Conservation (phyloP, 2,888 invertebrate genomes). For the Synergus umbraculus region DNA sequence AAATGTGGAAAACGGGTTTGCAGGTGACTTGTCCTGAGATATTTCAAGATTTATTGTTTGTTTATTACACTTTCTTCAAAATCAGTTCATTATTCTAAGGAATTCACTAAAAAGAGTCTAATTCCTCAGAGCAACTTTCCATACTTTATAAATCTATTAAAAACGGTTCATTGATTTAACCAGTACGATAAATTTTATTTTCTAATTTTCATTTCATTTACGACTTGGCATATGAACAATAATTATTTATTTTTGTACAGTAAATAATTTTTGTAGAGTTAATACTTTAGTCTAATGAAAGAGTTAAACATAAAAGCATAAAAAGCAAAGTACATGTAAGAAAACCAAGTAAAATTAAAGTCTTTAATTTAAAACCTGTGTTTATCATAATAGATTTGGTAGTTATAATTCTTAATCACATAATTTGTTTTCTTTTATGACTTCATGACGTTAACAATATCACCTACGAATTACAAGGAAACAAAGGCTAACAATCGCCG, state of each 20-base stretch:
- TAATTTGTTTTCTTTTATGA: background rate
- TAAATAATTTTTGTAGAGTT: no score
- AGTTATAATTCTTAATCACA: background rate
- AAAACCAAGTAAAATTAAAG: background rate
- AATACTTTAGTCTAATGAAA: no score
- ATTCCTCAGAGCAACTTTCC: background rate
- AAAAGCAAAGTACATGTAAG: background rate
- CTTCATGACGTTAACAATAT: background rate
- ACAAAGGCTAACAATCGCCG: background rate
- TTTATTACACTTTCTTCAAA: background rate
- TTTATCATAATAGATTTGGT: background rate
- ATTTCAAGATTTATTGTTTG: background rate
- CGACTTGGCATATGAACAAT: no score
- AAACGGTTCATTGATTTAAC: background rate
- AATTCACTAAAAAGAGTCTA: background rate
- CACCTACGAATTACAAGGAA: background rate
- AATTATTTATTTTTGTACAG: no score
- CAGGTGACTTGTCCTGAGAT: background rate
- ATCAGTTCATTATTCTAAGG: background rate
- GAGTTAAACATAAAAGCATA: background rate
- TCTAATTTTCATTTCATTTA: background rate
- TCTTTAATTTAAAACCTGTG: background rate
- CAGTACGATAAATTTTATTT: background rate
- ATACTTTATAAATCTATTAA: background rate
- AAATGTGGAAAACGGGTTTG: constrained; percentile 19